These are phyloP conservation scores for Athalia cordata DNA, from an alignment of 2,888 invertebrate genomes.

Conservation along the genomic window DNA sequence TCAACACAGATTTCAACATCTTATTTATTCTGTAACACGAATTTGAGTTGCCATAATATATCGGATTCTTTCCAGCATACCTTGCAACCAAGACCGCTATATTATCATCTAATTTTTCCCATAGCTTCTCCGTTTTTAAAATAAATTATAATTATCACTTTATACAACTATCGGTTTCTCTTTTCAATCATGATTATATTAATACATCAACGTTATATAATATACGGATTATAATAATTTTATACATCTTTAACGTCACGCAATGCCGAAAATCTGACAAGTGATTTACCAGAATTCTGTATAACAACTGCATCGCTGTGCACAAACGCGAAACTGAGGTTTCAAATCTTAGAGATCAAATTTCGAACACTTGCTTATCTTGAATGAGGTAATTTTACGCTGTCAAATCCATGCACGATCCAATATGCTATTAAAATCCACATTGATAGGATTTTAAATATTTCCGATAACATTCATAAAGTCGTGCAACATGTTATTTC, in stretches of 20 bases:
- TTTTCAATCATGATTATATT: conserved; percentile 4
- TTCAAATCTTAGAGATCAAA: conserved; percentile 13
- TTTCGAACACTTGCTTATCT: background rate
- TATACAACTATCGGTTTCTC: background rate
- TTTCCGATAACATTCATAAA: background rate
- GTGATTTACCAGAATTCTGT: conserved; percentile 23
- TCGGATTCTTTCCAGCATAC: background rate
- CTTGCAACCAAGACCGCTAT: background rate
- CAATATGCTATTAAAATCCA: background rate
- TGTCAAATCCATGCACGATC: background rate
- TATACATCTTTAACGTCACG: conserved; percentile 51
- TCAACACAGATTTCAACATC: conserved; percentile 68
- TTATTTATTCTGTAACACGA: conserved; percentile 64
- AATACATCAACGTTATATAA: background rate
- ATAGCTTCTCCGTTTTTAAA: too few relatives aligned
- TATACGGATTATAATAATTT: conserved; percentile 8
- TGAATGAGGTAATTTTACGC: background rate
- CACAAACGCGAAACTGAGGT: background rate
- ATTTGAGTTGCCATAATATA: background rate
- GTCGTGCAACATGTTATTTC: background rate
- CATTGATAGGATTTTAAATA: background rate
- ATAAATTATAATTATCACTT: conserved; percentile 29
- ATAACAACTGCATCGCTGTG: conserved; percentile 24
- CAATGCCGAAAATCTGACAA: conserved; percentile 35
- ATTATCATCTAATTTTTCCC: background rate